phyloP scores from a whole-genome alignment of 2,888 invertebrate genomes.

The Epinotia nisella region DNA sequence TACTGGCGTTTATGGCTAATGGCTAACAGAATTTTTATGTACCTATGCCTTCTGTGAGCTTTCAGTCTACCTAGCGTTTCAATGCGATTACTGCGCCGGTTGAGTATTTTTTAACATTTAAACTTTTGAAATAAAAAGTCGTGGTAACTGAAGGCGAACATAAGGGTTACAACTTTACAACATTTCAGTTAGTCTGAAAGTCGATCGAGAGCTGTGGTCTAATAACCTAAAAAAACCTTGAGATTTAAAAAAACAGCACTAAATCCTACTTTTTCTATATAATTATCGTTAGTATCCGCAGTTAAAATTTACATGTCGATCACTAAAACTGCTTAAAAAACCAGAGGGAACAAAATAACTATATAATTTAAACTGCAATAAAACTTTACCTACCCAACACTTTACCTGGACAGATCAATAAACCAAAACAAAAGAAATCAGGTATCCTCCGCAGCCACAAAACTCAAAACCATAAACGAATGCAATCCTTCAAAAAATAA shows the following conservation, averaged over 20 bases:
- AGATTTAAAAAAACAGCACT: neutral
- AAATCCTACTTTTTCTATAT: neutral
- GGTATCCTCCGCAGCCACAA: constrained; percentile 15
- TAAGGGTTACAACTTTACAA: neutral
- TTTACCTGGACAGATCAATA: constrained; percentile 22
- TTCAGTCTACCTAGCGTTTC: too few relatives aligned
- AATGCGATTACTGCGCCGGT: too few relatives aligned
- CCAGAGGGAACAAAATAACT: neutral
- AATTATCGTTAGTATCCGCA: neutral
- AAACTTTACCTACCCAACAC: neutral
- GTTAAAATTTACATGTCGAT: neutral
- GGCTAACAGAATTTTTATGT: too few relatives aligned
- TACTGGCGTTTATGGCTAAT: too few relatives aligned
- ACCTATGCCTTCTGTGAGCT: too few relatives aligned
- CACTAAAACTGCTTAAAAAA: neutral
- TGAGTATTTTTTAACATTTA: too few relatives aligned
- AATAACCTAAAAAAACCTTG: too few relatives aligned
- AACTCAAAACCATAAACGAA: constrained; percentile 47
- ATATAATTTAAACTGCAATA: neutral
- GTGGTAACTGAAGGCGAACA: neutral
- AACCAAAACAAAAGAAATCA: constrained; percentile 36
- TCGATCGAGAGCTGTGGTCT: neutral
- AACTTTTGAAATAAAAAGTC: too few relatives aligned
- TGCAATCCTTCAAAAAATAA: constrained; percentile 48
- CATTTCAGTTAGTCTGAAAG: neutral